Base-by-base conservation (phyloP, 2,888 invertebrate species). In the Parascotia fuliginaria region DNA sequence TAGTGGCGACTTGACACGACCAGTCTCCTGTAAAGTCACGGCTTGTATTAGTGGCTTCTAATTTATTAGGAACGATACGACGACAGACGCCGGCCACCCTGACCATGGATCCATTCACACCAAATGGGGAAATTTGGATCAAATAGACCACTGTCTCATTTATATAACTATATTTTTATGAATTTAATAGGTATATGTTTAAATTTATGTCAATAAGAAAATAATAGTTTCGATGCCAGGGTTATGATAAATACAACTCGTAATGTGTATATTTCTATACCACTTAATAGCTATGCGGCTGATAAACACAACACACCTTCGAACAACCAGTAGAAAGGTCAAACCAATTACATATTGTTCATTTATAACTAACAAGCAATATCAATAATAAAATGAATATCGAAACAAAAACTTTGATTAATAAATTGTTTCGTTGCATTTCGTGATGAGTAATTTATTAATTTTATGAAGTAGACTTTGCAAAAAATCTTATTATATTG, bases 31-130 rank as follows among this genome's bases (percentile, higher is more conserved):
- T 91, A 83, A 87, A 83, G 85, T 81, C 83, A 83, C 77, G 79
- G 82, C 85, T 87, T 89, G 89, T 90, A 87, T 91, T 91, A 92
- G 89, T 83, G 86, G 86, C 85, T 85, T 77, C 88, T 92, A 92
- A 92, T 92, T 92, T 92, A 92, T 92, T 89, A 86, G 79, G 85
- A 83, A 84, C 82, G 92, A 92, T 92, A 92, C 83, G 79, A 80
- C 84, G 91, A 90, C 88, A 84, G 86, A 89, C 90, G 88, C 83
- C 75, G 91, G 90, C 92, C 92, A 91, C 91, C 92, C 91, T 77
- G 87, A 72, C 77, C 85, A 81, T 73, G 76, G 80, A 82, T 82
- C 85, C 91, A 90, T 90, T 91, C 91, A 90, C 89, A 85, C 81
- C 73, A 72, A 55, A 48, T 49, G 83, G 68, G 90, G 79, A 79